A percentile compares a stretch with the other conserved stretches of the same genome.
Conservation (phyloP, 2,797 vertebrate genomes). For the Micropoecilia bifurca region DNA sequence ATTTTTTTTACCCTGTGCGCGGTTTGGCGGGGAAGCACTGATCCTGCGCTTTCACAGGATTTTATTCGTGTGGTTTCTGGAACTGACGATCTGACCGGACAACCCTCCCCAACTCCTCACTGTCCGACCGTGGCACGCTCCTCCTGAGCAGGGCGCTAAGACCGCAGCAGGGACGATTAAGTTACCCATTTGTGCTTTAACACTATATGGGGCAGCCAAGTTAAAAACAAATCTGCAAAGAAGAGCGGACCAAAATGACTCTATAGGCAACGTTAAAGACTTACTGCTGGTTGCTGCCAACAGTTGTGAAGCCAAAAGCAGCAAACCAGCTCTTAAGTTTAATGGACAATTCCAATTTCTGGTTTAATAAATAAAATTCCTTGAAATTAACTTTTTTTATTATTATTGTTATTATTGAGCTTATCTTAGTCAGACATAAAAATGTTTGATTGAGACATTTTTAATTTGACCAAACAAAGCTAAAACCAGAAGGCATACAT, state of each 20-base stretch:
- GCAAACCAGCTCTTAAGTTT: not conserved
- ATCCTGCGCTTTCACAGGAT: no score
- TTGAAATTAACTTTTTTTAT: not conserved
- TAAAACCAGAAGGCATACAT: not conserved
- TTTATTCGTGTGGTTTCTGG: no score
- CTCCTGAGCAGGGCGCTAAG: no score
- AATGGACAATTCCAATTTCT: not conserved
- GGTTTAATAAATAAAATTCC: not conserved
- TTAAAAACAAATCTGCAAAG: not conserved
- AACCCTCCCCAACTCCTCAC: no score
- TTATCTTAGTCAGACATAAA: not conserved
- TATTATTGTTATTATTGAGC: not conserved
- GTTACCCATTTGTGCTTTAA: not conserved
- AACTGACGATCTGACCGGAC: no score
- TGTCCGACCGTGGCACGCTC: no score
- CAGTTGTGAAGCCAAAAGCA: not conserved
- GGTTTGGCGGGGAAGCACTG: no score
- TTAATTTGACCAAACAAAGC: not conserved
- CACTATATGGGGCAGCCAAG: not conserved
- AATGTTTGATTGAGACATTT: not conserved
- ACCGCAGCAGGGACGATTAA: not conserved
- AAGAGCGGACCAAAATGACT: not conserved
- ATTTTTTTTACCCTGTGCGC: no score
- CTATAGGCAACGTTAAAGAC: not conserved
- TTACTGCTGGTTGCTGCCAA: not conserved